phyloP scores from a whole-genome alignment of 2,797 vertebrate genomes.

The Simalia tracyae region DNA sequence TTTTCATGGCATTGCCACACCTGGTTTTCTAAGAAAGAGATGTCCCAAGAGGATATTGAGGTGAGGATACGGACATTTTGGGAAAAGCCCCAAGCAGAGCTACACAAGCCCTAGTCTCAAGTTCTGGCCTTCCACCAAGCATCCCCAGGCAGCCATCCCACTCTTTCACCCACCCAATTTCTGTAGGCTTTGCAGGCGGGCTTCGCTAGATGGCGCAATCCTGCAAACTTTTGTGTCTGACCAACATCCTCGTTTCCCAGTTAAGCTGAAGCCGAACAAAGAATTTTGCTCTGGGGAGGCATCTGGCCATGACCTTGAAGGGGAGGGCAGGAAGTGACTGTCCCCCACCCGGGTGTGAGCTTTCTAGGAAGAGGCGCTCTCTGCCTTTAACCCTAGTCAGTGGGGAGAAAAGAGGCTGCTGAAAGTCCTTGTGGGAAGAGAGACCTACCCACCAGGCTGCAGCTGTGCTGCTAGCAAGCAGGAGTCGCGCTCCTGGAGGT shows the following conservation, averaged over 20 bases:
- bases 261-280: background rate
- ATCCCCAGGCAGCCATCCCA: background rate
- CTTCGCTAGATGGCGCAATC: background rate
- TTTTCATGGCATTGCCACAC: too few species aligned
- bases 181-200: background rate
- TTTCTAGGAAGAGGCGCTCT: background rate
- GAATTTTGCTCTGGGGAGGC: background rate
- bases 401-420: background rate
- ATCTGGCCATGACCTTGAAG: background rate
- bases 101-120: background rate
- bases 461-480: background rate
- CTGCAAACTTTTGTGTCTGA: background rate
- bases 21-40: too few species aligned
- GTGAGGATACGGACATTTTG: background rate
- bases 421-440: background rate
- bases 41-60: too few species aligned
- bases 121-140: background rate
- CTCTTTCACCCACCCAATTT: background rate
- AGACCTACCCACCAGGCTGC: background rate
- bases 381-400: background rate
- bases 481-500: background rate
- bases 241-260: background rate
- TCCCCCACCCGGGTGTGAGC: background rate
- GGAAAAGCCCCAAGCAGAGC: background rate
- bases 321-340: background rate